Evolutionary conservation across 2,888 invertebrate genomes (phyloP), one percentile per base, ranked within the genome.

Genomic region (Beris chalybata): DNA sequence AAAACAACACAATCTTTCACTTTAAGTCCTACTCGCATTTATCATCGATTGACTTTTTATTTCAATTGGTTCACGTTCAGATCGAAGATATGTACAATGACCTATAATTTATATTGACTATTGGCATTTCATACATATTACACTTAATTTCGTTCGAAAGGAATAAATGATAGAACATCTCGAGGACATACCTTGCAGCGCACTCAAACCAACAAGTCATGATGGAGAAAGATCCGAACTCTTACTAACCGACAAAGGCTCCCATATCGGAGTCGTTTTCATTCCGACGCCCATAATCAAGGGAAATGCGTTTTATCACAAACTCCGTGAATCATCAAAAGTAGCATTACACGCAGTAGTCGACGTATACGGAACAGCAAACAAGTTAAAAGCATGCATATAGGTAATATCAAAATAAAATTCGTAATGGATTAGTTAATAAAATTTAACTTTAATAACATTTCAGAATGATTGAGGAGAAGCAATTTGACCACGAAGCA

Each of bases 361-460:
- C 70, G 97, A 97, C 85, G 95, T 97, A 2, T 97, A 97, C 83
- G 97, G 97, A 47, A 94, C 95, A 55, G 97, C 97, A 38, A 97
- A 97, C 93, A 94, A 88, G 95, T 97, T 72, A 87, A 93, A 77
- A 92, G 92, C 74, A 87, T 96, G 68, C 95, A 96, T 22, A 22
- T 22, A n/a, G n/a, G n/a, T n/a, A 22, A 22, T 22, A 22, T 22
- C 22, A 22, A 22, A 22, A 22, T 2, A 22, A 22, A 3, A 22
- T 22, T 1, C 22, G 22, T 22, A 22, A 3, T 52, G 3, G 22
- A 52, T 22, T 50, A 22, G 1, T 22, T 22, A 22, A 22, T 22
- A 29, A 38, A 38, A 2, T 50, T 65, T 52, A 11, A 45, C 87
- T 89, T 72, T 95, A 73, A 87, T 91, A 76, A 86, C 93, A n/a